Conservation (phyloP, 2,113 vertebrate species). For the Symphodus melops region DNA sequence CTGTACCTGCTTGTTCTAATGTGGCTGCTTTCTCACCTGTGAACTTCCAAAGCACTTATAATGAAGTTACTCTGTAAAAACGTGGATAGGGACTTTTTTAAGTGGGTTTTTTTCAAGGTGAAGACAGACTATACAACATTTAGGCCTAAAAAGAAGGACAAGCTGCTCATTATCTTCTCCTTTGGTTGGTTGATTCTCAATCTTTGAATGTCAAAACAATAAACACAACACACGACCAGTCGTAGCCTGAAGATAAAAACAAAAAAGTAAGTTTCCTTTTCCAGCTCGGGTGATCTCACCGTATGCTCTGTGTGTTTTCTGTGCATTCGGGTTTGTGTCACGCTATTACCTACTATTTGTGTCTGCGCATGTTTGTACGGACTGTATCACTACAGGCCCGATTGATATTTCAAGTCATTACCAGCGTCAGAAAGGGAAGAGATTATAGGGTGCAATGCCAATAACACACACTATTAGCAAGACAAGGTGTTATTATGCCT, state of each 20-base stretch:
- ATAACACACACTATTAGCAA: conserved; percentile 79
- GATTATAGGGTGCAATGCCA: conserved; percentile 79
- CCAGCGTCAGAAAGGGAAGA: conserved; percentile 67
- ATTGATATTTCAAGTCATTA: conserved; percentile 78
- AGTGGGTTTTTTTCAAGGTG: conserved; percentile 30
- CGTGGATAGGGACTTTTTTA: conserved; percentile 32
- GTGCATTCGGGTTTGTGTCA: conserved; percentile 46
- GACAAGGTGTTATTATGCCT: conserved; percentile 82
- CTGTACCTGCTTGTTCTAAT: conserved; percentile 50
- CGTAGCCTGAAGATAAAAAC: conserved; percentile 39
- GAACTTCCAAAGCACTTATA: conserved; percentile 43
- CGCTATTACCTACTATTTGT: conserved; percentile 67
- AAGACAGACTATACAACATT: not conserved
- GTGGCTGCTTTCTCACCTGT: conserved; percentile 53
- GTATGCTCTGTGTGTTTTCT: conserved; percentile 9
- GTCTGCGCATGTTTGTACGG: conserved; percentile 40
- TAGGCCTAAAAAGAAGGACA: not conserved
- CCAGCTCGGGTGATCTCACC: conserved; percentile 58
- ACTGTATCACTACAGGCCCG: conserved; percentile 62
- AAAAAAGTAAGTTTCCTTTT: conserved; percentile 52
- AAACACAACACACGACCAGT: conserved; percentile 14
- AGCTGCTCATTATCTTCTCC: not conserved
- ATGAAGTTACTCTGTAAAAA: not conserved
- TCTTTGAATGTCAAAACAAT: conserved; percentile 15
- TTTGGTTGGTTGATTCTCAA: not conserved